Conservation (phyloP, 1,140 invertebrate species). For the Plodia interpunctella region DNA sequence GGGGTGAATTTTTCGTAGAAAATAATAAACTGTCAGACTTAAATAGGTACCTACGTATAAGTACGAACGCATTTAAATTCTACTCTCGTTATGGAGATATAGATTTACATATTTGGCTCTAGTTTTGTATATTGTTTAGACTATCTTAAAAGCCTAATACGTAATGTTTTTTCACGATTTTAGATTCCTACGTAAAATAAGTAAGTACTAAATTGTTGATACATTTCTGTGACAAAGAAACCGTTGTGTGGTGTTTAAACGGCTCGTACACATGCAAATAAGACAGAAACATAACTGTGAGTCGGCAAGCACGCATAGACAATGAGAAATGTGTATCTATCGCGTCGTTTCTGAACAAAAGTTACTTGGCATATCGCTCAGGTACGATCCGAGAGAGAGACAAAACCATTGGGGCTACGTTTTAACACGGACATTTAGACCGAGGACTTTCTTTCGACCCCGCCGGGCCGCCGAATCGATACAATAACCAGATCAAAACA, state of each 20-base stretch:
- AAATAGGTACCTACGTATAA: no score
- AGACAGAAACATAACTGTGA: constrained; percentile 4
- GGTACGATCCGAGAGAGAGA: constrained; percentile 55
- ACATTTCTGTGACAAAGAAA: neutral
- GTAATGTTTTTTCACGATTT: neutral
- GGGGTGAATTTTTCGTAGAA: no score
- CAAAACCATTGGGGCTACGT: constrained; percentile 48
- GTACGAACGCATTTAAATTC: no score
- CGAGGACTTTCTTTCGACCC: constrained; percentile 45
- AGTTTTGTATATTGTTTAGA: no score
- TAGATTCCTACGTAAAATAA: neutral
- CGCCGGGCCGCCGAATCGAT: constrained; percentile 46
- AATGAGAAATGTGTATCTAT: constrained; percentile 6
- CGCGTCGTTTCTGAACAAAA: constrained; percentile 3
- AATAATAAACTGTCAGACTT: no score
- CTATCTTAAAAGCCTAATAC: no score
- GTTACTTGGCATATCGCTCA: constrained; percentile 10
- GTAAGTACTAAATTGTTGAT: no score
- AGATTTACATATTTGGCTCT: no score
- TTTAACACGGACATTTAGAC: constrained; percentile 44
- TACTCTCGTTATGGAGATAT: no score
- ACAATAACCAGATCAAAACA: constrained; percentile 41
- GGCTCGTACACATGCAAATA: constrained; percentile 1
- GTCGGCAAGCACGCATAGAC: constrained; percentile 6
- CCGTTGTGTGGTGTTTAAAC: neutral